Conservation (phyloP, 37 sponge, comb jelly and placozoan genomes). For the Cladorhizidae sp. region DNA sequence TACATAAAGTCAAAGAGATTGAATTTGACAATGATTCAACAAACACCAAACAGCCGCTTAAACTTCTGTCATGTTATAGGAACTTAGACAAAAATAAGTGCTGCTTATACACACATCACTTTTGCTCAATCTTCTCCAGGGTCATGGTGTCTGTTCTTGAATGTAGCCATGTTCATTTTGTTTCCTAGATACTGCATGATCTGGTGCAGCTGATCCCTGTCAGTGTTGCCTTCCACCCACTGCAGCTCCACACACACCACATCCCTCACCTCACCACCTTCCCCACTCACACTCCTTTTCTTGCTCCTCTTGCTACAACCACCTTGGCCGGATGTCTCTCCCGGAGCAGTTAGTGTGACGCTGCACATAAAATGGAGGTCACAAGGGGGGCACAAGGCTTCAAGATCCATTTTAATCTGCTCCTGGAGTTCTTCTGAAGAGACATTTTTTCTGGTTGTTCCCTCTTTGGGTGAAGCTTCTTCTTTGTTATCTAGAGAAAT, state of each 20-base stretch:
- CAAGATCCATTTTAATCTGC: constrained; percentile 9
- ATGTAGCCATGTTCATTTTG: not conserved
- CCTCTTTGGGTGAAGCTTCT: no score
- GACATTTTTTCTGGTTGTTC: not conserved
- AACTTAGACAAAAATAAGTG: no score
- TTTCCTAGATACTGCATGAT: constrained; percentile 66
- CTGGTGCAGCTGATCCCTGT: constrained; percentile 59
- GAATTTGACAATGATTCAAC: no score
- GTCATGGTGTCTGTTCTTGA: no score
- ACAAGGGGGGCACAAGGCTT: constrained; percentile 47
- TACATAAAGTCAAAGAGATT: no score
- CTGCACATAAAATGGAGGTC: constrained; percentile 35
- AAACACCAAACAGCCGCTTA: no score
- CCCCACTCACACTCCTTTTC: not conserved
- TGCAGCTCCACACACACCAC: constrained; percentile 15
- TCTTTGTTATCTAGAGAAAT: not conserved
- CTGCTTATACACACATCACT: no score
- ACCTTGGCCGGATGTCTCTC: not conserved
- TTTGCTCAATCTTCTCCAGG: no score
- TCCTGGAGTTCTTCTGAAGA: not conserved
- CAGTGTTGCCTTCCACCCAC: constrained; percentile 39
- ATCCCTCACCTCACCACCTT: not conserved
- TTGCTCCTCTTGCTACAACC: not conserved
- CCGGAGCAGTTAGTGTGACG: not conserved
- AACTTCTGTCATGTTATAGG: no score